These are phyloP conservation scores for Epicauta chinensis DNA, from an alignment of 1,140 invertebrate species.

Conservation along the genomic window DNA sequence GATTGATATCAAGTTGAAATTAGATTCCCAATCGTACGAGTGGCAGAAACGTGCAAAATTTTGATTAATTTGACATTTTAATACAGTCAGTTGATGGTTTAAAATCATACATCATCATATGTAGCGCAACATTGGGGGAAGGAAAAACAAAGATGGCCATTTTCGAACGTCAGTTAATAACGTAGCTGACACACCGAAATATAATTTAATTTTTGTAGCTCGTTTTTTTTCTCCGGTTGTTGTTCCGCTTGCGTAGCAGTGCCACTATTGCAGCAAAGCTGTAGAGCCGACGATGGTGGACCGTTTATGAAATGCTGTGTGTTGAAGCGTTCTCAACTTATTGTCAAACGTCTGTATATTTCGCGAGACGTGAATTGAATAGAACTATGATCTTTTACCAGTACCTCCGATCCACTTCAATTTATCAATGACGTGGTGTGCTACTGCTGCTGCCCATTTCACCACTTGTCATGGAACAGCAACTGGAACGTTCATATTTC, in stretches of 20 bases:
- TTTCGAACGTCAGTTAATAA: slow-evolving; percentile 22
- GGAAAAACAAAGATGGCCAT: slow-evolving; percentile 29
- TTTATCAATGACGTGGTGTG: slow-evolving; percentile 30
- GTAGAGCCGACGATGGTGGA: not conserved
- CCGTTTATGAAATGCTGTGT: slow-evolving; percentile 11
- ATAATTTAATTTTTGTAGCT: slow-evolving; percentile 29
- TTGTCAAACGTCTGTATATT: slow-evolving; percentile 31
- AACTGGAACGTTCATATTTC: too few relatives aligned
- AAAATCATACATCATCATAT: slow-evolving; percentile 30
- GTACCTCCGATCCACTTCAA: slow-evolving; percentile 31
- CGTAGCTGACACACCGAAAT: slow-evolving; percentile 25
- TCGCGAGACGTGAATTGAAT: slow-evolving; percentile 36
- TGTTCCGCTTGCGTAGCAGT: slow-evolving; percentile 17
- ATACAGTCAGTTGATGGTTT: slow-evolving; percentile 12
- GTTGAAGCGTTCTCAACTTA: slow-evolving; percentile 20
- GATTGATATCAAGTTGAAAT: slow-evolving; percentile 6
- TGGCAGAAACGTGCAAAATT: slow-evolving; percentile 23
- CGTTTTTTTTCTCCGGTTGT: not conserved
- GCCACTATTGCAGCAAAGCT: slow-evolving; percentile 10
- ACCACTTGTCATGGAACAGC: slow-evolving; percentile 30
- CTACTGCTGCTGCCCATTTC: slow-evolving; percentile 37
- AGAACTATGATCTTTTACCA: slow-evolving; percentile 25
- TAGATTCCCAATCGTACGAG: slow-evolving; percentile 21
- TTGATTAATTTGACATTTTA: slow-evolving; percentile 30
- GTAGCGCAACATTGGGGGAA: slow-evolving; percentile 8